Evolutionary conservation across 2,888 invertebrate genomes (phyloP).

Genomic region (Marasmarcha lunaedactyla): DNA sequence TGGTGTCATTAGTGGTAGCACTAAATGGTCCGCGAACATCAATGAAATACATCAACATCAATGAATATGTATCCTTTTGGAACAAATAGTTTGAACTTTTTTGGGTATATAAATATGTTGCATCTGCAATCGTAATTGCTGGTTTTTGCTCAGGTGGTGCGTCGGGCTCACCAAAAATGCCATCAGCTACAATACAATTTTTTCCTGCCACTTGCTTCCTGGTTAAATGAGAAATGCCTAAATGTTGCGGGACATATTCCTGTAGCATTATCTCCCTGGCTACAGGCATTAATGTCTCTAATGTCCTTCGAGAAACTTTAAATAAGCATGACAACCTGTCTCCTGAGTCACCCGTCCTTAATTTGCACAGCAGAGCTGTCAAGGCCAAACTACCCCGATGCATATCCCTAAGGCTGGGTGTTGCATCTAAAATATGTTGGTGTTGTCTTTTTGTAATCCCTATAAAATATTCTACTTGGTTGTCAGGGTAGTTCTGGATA

Average conservation of each 20-base stretch:
- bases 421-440: too few species aligned
- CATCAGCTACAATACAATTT: background rate
- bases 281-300: too few species aligned
- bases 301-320: too few species aligned
- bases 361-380: too few species aligned
- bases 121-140: background rate
- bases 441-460: too few species aligned
- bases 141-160: background rate
- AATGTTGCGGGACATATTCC: conserved; percentile 1
- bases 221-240: background rate
- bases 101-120: background rate
- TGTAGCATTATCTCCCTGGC: background rate
- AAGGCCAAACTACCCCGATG: too few species aligned
- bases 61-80: background rate
- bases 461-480: too few species aligned
- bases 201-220: background rate
- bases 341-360: too few species aligned
- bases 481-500: too few species aligned
- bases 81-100: background rate
- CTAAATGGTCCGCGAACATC: background rate
- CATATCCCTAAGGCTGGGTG: too few species aligned
- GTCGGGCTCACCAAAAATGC: background rate
- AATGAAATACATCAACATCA: too few species aligned
- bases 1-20: background rate
- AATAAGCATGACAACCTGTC: too few species aligned